Evolutionary conservation across 2,113 vertebrate species (phyloP).

Genomic region (Myotis davidii): DNA sequence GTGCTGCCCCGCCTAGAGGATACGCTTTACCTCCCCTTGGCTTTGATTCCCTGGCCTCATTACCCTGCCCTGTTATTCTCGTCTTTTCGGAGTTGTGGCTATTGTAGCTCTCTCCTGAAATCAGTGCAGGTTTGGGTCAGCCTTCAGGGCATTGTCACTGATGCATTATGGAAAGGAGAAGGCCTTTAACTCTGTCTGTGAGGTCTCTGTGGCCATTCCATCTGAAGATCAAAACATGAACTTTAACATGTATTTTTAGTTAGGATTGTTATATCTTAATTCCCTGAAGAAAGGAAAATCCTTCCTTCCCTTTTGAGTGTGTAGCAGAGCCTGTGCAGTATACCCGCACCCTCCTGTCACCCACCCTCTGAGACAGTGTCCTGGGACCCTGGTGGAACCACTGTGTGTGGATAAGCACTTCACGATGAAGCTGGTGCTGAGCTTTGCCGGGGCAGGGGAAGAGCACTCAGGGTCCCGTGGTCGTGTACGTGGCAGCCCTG

Average conservation of each 20-base stretch:
- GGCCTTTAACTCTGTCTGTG: neutral
- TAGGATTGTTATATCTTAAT: neutral
- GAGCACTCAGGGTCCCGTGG: no score
- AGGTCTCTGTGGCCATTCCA: neutral
- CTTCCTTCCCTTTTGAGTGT: neutral
- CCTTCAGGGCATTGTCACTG: neutral
- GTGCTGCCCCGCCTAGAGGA: constrained; percentile 77
- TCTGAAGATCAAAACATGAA: constrained; percentile 1
- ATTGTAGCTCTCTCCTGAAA: neutral
- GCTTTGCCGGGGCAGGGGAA: neutral
- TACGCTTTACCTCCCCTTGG: neutral
- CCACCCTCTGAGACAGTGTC: neutral
- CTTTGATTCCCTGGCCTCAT: neutral
- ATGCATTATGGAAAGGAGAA: neutral
- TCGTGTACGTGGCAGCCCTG: neutral
- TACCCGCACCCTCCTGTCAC: neutral
- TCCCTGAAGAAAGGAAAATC: neutral
- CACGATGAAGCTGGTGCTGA: neutral
- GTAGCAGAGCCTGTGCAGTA: neutral
- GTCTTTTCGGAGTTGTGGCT: neutral
- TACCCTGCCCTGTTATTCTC: neutral
- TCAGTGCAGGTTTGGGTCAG: neutral
- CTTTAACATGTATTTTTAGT: neutral
- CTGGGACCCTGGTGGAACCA: neutral
- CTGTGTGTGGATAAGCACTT: neutral